Percentiles rank a stretch among this genome's conserved stretches.
These are phyloP conservation scores for Columba guinea DNA, from an alignment of 2,797 vertebrate species.

Conservation along the genomic window DNA sequence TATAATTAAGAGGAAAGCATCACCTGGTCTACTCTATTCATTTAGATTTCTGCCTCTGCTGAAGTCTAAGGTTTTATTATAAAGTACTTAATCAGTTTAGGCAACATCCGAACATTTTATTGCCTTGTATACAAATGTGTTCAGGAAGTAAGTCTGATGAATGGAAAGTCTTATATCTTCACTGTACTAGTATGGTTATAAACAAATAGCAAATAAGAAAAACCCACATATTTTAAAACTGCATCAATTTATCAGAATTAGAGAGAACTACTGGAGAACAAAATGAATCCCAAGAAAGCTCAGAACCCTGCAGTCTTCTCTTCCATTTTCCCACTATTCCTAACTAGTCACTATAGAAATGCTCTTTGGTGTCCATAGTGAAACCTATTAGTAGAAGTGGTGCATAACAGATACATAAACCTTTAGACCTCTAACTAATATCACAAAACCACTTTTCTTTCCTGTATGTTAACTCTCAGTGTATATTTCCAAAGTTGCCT, in stretches of 20 bases:
- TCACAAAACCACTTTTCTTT: neutral
- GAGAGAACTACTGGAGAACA: neutral
- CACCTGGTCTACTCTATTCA: neutral
- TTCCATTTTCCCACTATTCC: neutral
- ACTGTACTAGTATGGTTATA: neutral
- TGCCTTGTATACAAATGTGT: neutral
- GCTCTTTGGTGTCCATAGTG: neutral
- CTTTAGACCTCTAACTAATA: neutral
- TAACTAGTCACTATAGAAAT: neutral
- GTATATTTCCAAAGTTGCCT: neutral
- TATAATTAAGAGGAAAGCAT: neutral
- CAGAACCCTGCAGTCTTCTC: neutral
- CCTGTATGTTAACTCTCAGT: neutral
- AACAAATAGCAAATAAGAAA: neutral
- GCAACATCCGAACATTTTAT: neutral
- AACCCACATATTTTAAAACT: neutral
- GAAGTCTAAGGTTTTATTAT: neutral
- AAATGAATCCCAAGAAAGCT: neutral
- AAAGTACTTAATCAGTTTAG: neutral
- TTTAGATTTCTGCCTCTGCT: neutral
- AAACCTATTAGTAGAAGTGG: neutral
- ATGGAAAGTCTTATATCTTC: neutral
- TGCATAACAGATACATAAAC: neutral
- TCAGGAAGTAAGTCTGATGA: neutral
- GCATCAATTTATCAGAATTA: neutral